phyloP scores from a whole-genome alignment of 2,113 vertebrate genomes.

The Puffinus mauretanicus region DNA sequence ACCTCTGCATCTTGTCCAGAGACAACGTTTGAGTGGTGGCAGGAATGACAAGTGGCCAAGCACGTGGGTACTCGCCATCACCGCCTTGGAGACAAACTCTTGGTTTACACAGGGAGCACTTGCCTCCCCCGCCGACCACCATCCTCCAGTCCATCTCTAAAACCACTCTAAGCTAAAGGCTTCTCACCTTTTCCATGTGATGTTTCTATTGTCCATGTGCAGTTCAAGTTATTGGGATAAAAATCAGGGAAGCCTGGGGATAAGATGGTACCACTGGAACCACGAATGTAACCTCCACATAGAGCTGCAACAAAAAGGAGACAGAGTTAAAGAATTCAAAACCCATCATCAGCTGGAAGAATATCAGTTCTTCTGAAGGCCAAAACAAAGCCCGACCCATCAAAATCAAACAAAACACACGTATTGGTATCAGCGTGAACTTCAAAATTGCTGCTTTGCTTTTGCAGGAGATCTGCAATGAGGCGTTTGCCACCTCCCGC shows the following conservation, averaged over 20 bases:
- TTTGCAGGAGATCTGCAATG: fast-evolving
- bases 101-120: neutral
- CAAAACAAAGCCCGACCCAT: neutral
- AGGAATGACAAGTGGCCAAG: neutral
- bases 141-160: neutral
- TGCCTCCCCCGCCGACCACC: too few species aligned
- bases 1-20: neutral
- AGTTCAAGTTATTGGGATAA: conserved; percentile 98
- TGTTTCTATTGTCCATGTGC: conserved; percentile 95
- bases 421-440: fast-evolving
- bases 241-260: conserved; percentile 98
- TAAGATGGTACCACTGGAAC: conserved; percentile 90
- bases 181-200: conserved; percentile 94
- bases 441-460: neutral
- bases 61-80: fast-evolving
- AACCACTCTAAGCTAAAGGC: neutral
- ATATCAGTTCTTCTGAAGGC: neutral
- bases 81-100: neutral
- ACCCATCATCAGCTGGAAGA: neutral
- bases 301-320: conserved; percentile 73
- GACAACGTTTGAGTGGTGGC: neutral
- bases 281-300: conserved; percentile 95
- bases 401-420: fast-evolving
- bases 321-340: neutral
- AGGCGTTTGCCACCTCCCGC: neutral